phyloP scores from a whole-genome alignment of 2,888 invertebrate species.

The Coelopa pilipes region DNA sequence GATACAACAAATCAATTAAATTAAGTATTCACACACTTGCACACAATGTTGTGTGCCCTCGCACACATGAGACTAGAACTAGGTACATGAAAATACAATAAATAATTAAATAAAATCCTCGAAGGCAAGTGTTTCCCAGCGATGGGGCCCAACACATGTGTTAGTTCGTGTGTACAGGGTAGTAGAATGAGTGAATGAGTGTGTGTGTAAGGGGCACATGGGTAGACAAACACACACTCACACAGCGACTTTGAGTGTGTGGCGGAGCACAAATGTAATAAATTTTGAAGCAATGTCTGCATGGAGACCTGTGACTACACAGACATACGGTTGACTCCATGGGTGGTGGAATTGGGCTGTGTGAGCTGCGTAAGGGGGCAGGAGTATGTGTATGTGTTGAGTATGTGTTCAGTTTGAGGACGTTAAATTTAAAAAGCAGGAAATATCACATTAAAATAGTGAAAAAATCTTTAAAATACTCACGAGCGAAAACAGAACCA shows the following conservation, averaged over 20 bases:
- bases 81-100: constrained; percentile 16
- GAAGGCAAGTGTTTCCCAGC: constrained; percentile 1
- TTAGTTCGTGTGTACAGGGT: not conserved
- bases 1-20: not conserved
- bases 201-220: not conserved
- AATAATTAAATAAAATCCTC: constrained; percentile 29
- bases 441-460: too few species aligned
- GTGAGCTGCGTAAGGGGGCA: not conserved
- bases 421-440: too few species aligned
- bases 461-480: too few species aligned
- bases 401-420: too few species aligned
- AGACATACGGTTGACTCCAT: not conserved
- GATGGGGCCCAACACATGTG: not conserved
- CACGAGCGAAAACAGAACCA: too few species aligned
- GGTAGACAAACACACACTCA: not conserved
- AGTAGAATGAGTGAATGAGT: not conserved
- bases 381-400: too few species aligned
- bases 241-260: not conserved
- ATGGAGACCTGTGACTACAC: not conserved
- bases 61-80: not conserved
- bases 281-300: constrained; percentile 15
- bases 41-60: too few species aligned
- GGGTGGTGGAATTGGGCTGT: not conserved
- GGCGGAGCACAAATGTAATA: constrained; percentile 12
- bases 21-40: not conserved